Evolutionary conservation across 2,888 invertebrate genomes (phyloP).

Genomic region (Cephus spinipes): DNA sequence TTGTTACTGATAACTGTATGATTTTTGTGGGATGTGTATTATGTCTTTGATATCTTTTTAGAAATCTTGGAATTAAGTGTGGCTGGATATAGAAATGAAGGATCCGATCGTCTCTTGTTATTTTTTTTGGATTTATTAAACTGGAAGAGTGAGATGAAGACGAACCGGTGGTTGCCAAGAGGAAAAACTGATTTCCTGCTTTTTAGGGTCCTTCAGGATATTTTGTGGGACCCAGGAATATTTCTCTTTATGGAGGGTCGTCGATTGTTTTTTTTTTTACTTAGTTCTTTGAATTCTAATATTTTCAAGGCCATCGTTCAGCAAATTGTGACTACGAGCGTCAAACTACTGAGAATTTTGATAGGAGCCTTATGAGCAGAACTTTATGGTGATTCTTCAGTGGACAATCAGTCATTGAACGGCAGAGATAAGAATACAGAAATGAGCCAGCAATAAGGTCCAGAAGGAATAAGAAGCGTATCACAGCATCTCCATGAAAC

Average conservation of each 20-base stretch:
- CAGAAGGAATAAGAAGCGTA: not conserved
- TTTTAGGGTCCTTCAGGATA: not conserved
- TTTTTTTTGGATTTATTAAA: not conserved
- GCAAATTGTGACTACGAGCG: not conserved
- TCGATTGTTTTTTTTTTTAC: not conserved
- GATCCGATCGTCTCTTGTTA: not conserved
- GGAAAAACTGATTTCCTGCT: not conserved
- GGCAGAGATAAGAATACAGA: not conserved
- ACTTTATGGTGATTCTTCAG: not conserved
- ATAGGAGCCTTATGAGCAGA: not conserved
- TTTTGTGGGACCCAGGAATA: not conserved
- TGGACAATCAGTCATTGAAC: not conserved
- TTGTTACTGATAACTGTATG: not conserved
- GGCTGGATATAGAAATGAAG: not conserved
- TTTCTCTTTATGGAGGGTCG: not conserved
- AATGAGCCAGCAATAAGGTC: not conserved
- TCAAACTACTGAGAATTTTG: not conserved
- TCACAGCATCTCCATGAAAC: constrained; percentile 25
- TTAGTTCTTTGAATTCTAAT: not conserved
- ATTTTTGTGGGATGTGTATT: not conserved
- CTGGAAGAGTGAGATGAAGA: not conserved
- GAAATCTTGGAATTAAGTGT: not conserved
- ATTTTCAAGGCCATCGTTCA: not conserved
- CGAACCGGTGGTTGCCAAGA: not conserved
- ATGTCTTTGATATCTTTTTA: not conserved